Base-by-base conservation (phyloP, 2,888 invertebrate species). In the Anodontia alba region DNA sequence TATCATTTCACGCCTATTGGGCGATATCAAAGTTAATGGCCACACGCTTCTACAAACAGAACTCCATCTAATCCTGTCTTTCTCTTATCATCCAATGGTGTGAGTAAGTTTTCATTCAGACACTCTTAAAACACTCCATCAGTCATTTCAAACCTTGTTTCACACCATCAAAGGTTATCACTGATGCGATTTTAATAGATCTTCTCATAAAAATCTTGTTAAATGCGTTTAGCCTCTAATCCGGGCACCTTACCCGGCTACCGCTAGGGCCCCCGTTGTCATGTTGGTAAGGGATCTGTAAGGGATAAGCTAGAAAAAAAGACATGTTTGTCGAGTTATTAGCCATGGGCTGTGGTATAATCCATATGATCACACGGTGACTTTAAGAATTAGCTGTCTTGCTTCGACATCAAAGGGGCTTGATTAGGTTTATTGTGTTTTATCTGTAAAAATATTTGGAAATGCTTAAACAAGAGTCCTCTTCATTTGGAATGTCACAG, bases 171-270 rank as follows among this genome's bases (percentile, higher is more conserved):
- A 74, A 75, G 67, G 71, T 38, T 42, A 62, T 49, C 42, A 36
- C 29, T 78, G 81, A 75, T 71, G 75, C 51, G 73, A 77, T 81
- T 74, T 76, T 57, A 49, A 67, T 62, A 57, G 72, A 43, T 67
- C 46, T 26, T n/a, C 77, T 75, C 46, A 74, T 75, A 77, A 80
- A 77, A 83, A 78, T 57, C 79, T 72, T 80, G 80, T 83, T 77
- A 70, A 78, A 73, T 57, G 68, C 68, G 75, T 72, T 80, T 72
- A 73, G 23, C 23, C 33, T 17, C 17, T 62, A 62, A 62, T 62
- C 62, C 33, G 62, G 62, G 31, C 62, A 62, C 62, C 62, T 62
- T 12, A 17, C 62, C 33, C 62, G 33, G 62, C 17, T 62, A 62
- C 62, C 33, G 17, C 2, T n/a, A 62, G 62, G 62, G 62, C 26